These are phyloP conservation scores for Embidobia sp. DNA, from an alignment of 2,888 invertebrate species.

Conservation along the genomic window DNA sequence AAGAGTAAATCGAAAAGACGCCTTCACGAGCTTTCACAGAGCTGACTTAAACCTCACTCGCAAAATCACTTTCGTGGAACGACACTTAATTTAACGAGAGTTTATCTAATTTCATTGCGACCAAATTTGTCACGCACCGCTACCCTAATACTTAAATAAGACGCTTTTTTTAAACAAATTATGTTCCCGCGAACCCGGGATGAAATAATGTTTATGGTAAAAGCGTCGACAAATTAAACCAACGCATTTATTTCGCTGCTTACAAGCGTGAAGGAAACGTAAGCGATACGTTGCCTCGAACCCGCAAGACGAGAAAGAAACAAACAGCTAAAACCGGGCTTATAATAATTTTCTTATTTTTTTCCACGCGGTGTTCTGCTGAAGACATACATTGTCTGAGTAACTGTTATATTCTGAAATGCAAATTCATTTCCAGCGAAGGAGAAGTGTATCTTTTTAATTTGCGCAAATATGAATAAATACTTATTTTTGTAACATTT, in stretches of 20 bases:
- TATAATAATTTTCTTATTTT: no score
- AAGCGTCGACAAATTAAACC: slow-evolving; percentile 5
- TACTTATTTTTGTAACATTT: no score
- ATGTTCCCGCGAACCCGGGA: slow-evolving; percentile 1
- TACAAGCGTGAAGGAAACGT: slow-evolving; percentile 7
- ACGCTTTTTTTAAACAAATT: slow-evolving; percentile 7
- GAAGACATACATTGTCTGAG: no score
- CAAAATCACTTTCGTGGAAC: slow-evolving; percentile 11
- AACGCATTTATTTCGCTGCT: slow-evolving; percentile 2
- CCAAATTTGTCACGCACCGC: slow-evolving; percentile 12
- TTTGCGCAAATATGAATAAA: no score
- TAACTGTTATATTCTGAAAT: no score
- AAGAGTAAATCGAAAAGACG: no score
- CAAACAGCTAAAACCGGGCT: no score
- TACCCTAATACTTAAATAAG: slow-evolving; percentile 20
- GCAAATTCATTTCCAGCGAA: no score
- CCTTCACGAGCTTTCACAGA: slow-evolving; percentile 2
- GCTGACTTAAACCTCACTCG: neutral
- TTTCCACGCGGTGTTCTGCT: no score
- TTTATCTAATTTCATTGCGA: slow-evolving; percentile 29
- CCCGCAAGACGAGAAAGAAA: no score
- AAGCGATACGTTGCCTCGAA: slow-evolving; percentile 5
- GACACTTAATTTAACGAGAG: slow-evolving; percentile 12
- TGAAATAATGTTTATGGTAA: slow-evolving; percentile 3
- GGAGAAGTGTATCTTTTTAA: no score